Base-by-base conservation (phyloP, 2,888 invertebrate species). In the Drosophila demipolita region DNA sequence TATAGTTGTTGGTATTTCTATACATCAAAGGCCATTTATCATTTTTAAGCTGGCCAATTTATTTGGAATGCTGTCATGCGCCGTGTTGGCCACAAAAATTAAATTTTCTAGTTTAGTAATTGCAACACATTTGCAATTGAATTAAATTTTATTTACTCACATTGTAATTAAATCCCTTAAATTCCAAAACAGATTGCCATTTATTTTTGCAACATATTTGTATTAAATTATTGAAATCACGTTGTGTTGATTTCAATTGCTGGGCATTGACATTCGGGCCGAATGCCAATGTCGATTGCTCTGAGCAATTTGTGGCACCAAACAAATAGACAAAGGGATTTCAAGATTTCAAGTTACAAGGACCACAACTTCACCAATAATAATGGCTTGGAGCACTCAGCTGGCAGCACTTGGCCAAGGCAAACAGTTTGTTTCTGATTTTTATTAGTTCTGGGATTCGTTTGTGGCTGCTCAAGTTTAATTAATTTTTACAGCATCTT, bases 391-490 rank as follows among this genome's bases (percentile, higher is more conserved):
- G 40, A 50, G 11, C 60, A 64, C 20, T 45, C 45, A 55, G 57
- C 29, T 23, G 7, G 1, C 53, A 26, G 45, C 38, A 48, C 32
- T 54, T 54, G 50, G 36, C 17, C 40, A 45, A 45, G 11, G 7
- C 59, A 66, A 68, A 62, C 62, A 67, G 12, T 50, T 59, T 65
- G 15, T 8, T 45, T 23, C 29, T 15, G 32, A 48, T 66, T 83
- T 76, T 71, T 80, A 87, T 87, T 85, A 82, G 74, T 70, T 61
- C 54, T 75, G 82, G 71, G 70, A 84, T 76, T 78, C 64, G 57
- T 58, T 50, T 65, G 60, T n/a, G 42, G 54, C 60, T 53, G 50
- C 32, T 54, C 53, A 48, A 68, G 76, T 76, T 75, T 80, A 80
- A 85, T 87, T 87, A 80, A 84, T 72, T 75, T 65, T 73, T 66